These are phyloP conservation scores for Helicolenus hilgendorfi DNA, from an alignment of 2,797 vertebrate genomes.

Conservation along the genomic window DNA sequence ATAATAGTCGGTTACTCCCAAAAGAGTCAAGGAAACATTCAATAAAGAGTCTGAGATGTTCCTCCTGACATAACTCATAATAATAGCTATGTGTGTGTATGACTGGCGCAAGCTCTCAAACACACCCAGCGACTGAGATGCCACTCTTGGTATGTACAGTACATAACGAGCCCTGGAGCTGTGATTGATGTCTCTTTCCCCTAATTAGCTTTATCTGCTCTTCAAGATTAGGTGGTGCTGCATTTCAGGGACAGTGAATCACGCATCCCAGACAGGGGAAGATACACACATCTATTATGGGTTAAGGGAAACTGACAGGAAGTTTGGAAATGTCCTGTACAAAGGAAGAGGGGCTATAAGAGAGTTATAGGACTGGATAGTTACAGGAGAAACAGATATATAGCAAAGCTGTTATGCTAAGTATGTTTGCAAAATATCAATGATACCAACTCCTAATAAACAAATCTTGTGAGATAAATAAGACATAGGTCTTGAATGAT, in stretches of 20 bases:
- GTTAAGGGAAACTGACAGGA: slow-evolving; percentile 74
- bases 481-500: not conserved
- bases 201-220: slow-evolving; percentile 90
- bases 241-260: slow-evolving; percentile 83
- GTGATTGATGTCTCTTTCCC: slow-evolving; percentile 91
- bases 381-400: not conserved
- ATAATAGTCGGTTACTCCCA: slow-evolving; percentile 13
- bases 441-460: not conserved
- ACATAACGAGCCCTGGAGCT: slow-evolving; percentile 56
- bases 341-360: slow-evolving; percentile 42
- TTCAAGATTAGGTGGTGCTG: slow-evolving; percentile 80
- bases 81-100: slow-evolving; percentile 56
- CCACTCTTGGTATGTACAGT: slow-evolving; percentile 69
- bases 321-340: slow-evolving; percentile 66
- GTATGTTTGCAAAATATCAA: not conserved
- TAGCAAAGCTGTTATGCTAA: not conserved
- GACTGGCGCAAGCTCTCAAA: slow-evolving; percentile 58
- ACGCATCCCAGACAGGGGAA: slow-evolving; percentile 82
- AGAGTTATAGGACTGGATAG: not conserved
- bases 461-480: not conserved
- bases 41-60: slow-evolving; percentile 41
- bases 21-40: slow-evolving; percentile 32
- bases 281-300: slow-evolving; percentile 76
- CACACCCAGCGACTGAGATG: slow-evolving; percentile 87
- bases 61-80: slow-evolving; percentile 66